Percentiles rank a stretch among this genome's conserved stretches.
Conservation (phyloP, 1,140 invertebrate species). For the Yoshiicerus persimilis region DNA sequence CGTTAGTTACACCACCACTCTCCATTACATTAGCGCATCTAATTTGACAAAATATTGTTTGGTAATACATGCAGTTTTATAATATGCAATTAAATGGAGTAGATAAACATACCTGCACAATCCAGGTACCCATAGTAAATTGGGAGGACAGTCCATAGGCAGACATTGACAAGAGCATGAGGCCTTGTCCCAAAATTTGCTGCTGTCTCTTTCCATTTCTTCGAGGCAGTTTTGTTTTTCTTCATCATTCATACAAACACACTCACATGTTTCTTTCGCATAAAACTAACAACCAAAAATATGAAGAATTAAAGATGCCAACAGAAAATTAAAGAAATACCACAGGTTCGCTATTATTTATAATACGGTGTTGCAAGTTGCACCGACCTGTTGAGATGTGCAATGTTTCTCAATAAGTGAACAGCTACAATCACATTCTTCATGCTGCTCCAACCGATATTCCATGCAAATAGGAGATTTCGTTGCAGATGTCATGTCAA, state of each 20-base stretch:
- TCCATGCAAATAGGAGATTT: not conserved
- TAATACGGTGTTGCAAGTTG: not conserved
- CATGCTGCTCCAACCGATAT: not conserved
- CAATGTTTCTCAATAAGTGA: slow-evolving; percentile 19
- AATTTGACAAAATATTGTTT: not conserved
- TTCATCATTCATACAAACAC: not conserved
- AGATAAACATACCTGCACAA: not conserved
- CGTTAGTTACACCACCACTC: not conserved
- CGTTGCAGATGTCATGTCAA: not conserved
- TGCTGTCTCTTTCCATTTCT: not conserved
- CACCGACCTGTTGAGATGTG: slow-evolving; percentile 4
- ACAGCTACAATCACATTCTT: slow-evolving; percentile 25
- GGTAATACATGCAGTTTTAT: no score
- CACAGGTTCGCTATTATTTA: not conserved
- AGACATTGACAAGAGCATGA: slow-evolving; percentile 11
- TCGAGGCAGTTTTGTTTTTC: not conserved
- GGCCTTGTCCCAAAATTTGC: not conserved
- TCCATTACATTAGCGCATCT: not conserved
- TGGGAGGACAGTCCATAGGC: not conserved
- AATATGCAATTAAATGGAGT: no score
- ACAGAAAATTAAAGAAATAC: not conserved
- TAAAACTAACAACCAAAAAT: not conserved
- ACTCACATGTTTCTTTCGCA: not conserved
- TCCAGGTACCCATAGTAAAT: not conserved
- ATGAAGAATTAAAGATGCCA: not conserved